Base-by-base conservation (phyloP, 2,888 invertebrate genomes). In the Asteroscopus sphinx region DNA sequence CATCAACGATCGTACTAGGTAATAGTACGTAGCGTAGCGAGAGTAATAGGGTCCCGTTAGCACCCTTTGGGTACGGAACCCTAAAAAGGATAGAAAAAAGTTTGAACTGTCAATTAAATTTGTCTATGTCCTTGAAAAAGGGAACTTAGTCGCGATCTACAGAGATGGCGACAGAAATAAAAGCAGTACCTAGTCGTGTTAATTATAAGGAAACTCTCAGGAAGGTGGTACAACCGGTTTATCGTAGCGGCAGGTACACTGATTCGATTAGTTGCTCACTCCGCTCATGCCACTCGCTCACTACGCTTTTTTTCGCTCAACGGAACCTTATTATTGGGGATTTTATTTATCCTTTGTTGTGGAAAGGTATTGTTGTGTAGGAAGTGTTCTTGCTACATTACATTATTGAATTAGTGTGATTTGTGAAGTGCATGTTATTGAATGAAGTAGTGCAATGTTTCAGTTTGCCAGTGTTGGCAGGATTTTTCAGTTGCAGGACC, bases 321-420 rank as follows among this genome's bases (percentile, higher is more conserved):
- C 55, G 36, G 56, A 55, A 71, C 60, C 52, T 48, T 65, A 63
- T 65, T 73, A 71, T 68, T 60, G 53, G 48, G 51, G 57, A 32
- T 60, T 71, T 60, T 68, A 73, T 73, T 73, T 62, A 65, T 48
- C 68, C 68, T 58, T 68, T 68, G 68, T 71, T 59, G 73, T 55
- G 61, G 42, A 59, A 47, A 53, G 51, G 48, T 61, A 52, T 53
- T 55, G 48, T 60, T 62, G 25, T 30, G 36, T 42, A 46, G 41
- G 32, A 53, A 59, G 35, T 37, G 52, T 25, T 33, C 47, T 25
- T 57, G 21, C 11, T 56, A 54, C 46, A 25, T 47, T n/a, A n/a
- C n/a, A n/a, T n/a, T n/a, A n/a, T n/a, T n/a, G n/a, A n/a, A n/a
- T n/a, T n/a, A n/a, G n/a, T n/a, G n/a, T n/a, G n/a, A n/a, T n/a